Percentiles rank a stretch among this genome's conserved stretches.
These are phyloP conservation scores for Acleris literana DNA, from an alignment of 2,888 invertebrate genomes.

Conservation along the genomic window DNA sequence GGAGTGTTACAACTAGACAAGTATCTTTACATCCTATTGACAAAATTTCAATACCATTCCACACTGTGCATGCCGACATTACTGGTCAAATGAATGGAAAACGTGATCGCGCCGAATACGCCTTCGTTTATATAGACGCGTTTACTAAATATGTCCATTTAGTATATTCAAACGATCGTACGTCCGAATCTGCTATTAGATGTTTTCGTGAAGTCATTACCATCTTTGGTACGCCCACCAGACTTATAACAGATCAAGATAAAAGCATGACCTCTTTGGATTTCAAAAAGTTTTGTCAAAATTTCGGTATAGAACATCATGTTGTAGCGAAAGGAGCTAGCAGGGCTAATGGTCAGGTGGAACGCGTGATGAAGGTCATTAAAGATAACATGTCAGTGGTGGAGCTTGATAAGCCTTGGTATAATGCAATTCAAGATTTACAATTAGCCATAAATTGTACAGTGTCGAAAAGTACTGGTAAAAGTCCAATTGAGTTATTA, in stretches of 20 bases:
- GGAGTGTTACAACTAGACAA: too few species aligned
- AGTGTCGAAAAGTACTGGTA: too few species aligned
- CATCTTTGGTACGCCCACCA: constrained; percentile 25
- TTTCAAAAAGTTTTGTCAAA: constrained; percentile 28
- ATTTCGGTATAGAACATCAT: constrained; percentile 21
- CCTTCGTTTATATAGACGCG: constrained; percentile 10
- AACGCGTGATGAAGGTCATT: constrained; percentile 34
- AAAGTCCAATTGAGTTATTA: too few species aligned
- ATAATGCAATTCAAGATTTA: constrained; percentile 30
- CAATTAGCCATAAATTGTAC: constrained; percentile 33
- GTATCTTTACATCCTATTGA: constrained; percentile 37
- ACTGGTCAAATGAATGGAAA: constrained; percentile 38
- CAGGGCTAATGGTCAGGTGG: constrained; percentile 36
- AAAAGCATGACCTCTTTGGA: constrained; percentile 33
- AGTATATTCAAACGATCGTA: constrained; percentile 33
- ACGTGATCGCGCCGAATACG: constrained; percentile 35
- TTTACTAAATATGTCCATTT: constrained; percentile 30
- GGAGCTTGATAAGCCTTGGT: constrained; percentile 26
- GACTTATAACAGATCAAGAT: constrained; percentile 35
- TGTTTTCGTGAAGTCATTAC: constrained; percentile 3
- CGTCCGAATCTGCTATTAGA: constrained; percentile 16
- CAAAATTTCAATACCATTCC: constrained; percentile 26
- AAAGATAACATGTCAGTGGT: constrained; percentile 37
- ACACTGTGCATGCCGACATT: constrained; percentile 28
- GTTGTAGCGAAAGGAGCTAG: constrained; percentile 37